phyloP scores from a whole-genome alignment of 2,888 invertebrate species.

The Dioctria rufipes region DNA sequence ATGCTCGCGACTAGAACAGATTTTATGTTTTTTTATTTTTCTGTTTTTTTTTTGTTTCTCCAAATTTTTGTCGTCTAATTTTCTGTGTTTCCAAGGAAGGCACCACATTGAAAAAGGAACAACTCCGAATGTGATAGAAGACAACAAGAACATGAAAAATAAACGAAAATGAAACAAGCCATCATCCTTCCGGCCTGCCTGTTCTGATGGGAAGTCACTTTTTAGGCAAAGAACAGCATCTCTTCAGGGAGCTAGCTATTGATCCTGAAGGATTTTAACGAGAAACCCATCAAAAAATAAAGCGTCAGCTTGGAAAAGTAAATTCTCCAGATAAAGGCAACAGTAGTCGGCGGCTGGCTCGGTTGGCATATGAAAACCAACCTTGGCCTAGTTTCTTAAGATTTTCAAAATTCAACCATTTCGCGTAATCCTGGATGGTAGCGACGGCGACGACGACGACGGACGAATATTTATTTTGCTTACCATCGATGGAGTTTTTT shows the following conservation, averaged over 20 bases:
- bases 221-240: constrained; percentile 5
- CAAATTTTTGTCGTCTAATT: neutral
- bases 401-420: too few species aligned
- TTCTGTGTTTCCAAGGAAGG: neutral
- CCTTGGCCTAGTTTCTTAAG: too few species aligned
- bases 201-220: neutral
- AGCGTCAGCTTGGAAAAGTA: constrained; percentile 10
- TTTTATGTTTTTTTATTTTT: neutral
- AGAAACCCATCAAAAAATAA: constrained; percentile 34
- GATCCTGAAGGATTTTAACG: constrained; percentile 36
- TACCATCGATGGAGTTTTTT: too few species aligned
- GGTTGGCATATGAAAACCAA: neutral
- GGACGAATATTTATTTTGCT: too few species aligned
- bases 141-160: neutral
- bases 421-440: too few species aligned
- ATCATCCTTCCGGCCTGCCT: neutral
- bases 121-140: neutral
- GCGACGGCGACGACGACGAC: too few species aligned
- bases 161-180: neutral
- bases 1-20: too few species aligned
- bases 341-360: neutral
- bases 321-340: constrained; percentile 4
- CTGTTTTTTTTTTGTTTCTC: too few species aligned
- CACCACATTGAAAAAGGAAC: too few species aligned
- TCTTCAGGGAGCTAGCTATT: constrained; percentile 14